Evolutionary conservation across 2,888 invertebrate species (phyloP).

Genomic region (Rhodophaea formosa): DNA sequence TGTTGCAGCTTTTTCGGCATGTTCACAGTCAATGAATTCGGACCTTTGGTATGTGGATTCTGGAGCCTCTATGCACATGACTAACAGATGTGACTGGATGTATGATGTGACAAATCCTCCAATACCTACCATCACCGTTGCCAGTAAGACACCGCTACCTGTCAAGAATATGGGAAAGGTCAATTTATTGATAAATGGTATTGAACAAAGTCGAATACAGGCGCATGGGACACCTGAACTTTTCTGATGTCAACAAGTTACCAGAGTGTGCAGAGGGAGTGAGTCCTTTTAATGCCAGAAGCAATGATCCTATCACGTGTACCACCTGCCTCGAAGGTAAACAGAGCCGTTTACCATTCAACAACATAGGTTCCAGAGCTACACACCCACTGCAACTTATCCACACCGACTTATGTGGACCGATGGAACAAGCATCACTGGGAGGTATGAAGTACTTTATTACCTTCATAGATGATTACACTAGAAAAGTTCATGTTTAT

Average conservation of each 20-base stretch:
- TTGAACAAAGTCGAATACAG: constrained; percentile 7
- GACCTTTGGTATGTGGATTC: constrained; percentile 21
- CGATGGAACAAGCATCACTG: constrained; percentile 29
- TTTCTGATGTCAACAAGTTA: constrained; percentile 29
- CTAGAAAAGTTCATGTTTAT: constrained; percentile 2
- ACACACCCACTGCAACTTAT: constrained; percentile 24
- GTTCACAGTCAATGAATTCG: too few species aligned
- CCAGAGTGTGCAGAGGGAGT: constrained; percentile 27
- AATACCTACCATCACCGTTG: constrained; percentile 23
- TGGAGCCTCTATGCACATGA: constrained; percentile 25
- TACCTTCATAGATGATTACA: constrained; percentile 6
- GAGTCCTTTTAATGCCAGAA: neutral
- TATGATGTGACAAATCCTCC: constrained; percentile 18
- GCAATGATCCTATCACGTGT: constrained; percentile 18
- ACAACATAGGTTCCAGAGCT: constrained; percentile 24
- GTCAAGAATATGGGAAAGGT: constrained; percentile 29
- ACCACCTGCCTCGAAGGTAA: constrained; percentile 29
- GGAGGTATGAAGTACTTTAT: constrained; percentile 29
- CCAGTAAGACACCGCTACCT: constrained; percentile 26
- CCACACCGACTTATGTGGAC: constrained; percentile 31
- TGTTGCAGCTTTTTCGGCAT: constrained; percentile 24
- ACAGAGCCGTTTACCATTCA: constrained; percentile 28
- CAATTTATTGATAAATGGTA: constrained; percentile 14
- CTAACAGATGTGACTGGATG: constrained; percentile 21
- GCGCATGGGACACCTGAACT: constrained; percentile 32